phyloP scores from a whole-genome alignment of 2,797 vertebrate genomes.

The Phoebastria nigripes region DNA sequence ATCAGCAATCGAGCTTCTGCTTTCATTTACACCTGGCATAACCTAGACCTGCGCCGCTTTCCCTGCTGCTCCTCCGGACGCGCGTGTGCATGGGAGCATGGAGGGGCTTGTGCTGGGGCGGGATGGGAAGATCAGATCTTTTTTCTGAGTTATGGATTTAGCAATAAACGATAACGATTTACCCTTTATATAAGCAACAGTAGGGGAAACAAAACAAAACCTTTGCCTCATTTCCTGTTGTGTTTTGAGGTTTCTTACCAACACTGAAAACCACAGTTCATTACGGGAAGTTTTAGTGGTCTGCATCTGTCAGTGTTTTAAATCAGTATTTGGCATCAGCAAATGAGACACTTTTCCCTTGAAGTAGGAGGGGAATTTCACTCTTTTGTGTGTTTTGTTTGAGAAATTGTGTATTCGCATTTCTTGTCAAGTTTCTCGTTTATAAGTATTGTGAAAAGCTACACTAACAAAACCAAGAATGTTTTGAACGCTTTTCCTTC shows the following conservation, averaged over 20 bases:
- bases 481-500: neutral
- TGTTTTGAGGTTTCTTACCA: conserved; percentile 72
- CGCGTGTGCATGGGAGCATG: fast-evolving
- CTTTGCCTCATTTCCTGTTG: conserved; percentile 67
- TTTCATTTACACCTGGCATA: neutral
- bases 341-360: conserved; percentile 54
- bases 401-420: neutral
- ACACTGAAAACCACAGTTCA: conserved; percentile 66
- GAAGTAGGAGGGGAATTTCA: conserved; percentile 54
- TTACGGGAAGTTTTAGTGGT: conserved; percentile 71
- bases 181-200: conserved; percentile 4
- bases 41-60: neutral
- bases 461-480: neutral
- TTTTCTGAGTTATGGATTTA: neutral
- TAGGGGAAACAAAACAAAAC: conserved; percentile 32
- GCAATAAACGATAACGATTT: conserved; percentile 10
- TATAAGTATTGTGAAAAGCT: neutral
- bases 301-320: conserved; percentile 49
- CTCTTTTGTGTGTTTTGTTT: conserved; percentile 21
- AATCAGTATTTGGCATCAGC: conserved; percentile 53
- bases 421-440: conserved; percentile 26
- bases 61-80: neutral
- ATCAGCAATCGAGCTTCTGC: neutral
- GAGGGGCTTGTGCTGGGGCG: neutral
- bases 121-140: neutral